Evolutionary conservation across 2,888 invertebrate species (phyloP).

Genomic region (Sesia apiformis): DNA sequence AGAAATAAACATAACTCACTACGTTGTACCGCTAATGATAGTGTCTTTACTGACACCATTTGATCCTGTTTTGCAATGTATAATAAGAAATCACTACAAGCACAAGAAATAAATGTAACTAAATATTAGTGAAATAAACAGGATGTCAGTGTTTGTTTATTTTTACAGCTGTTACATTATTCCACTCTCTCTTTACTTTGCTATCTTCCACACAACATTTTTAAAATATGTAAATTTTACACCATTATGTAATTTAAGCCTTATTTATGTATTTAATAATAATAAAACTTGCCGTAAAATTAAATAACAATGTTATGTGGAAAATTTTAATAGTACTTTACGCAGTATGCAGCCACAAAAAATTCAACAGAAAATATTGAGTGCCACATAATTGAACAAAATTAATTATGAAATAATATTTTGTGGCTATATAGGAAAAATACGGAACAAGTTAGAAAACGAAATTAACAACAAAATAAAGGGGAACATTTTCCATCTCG

Average conservation of each 20-base stretch:
- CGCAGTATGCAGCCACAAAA: conserved; percentile 47
- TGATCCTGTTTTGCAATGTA: conserved; percentile 55
- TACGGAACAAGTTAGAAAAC: conserved; percentile 36
- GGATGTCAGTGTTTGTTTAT: conserved; percentile 19
- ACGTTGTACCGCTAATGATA: conserved; percentile 51
- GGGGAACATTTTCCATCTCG: conserved; percentile 28
- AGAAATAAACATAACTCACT: conserved; percentile 45
- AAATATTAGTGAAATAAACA: conserved; percentile 49
- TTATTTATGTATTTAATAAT: neutral
- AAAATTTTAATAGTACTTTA: conserved; percentile 34
- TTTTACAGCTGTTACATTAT: conserved; percentile 19
- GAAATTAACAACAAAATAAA: conserved; percentile 9
- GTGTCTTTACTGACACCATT: conserved; percentile 39
- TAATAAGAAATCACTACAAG: conserved; percentile 55
- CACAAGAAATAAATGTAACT: conserved; percentile 38
- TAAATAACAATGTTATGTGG: conserved; percentile 25
- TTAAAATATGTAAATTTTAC: neutral
- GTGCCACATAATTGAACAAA: conserved; percentile 11
- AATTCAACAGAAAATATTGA: conserved; percentile 23
- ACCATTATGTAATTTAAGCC: too few species aligned
- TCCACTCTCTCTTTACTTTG: conserved; percentile 46
- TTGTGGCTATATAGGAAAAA: conserved; percentile 25
- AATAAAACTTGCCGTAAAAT: neutral
- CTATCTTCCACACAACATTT: conserved; percentile 44
- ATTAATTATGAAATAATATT: conserved; percentile 26